Evolutionary conservation across 2,888 invertebrate species (phyloP), one percentile per base, ranked within the genome.

Genomic region (Hirtodrosophila cameraria): DNA sequence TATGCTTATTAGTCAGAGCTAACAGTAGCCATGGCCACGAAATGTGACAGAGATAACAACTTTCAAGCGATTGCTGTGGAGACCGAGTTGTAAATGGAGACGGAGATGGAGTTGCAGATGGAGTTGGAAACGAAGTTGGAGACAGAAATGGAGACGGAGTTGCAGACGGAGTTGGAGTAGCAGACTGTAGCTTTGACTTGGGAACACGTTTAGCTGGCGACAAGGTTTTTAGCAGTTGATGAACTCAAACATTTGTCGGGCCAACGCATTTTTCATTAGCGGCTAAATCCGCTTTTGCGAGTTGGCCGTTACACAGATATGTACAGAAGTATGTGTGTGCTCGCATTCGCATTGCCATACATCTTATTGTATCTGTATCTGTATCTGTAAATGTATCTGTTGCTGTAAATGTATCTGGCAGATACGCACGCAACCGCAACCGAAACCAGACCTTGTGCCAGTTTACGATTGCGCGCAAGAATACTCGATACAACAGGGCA

Each of bases 361-460:
- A 68, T 76, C 81, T 72, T 64, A 36, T 38, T 60, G 60, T 70
- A 63, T 60, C 49, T 59, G 53, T 63, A 72, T 63, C 46, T 25
- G 31, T 53, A 28, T 49, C 18, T 59, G 16, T 18, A 11, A 12
- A 3, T 31, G 54, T 64, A 54, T 23, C 16, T 49, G 57, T 58
- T 50, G 43, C 55, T 31, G 39, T 41, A 49, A 6, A n/a, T 18
- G 33, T 42, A 30, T 57, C 57, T 83, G 70, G 50, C 63, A 79
- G 67, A 76, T 77, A 68, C 52, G 62, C 75, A 72, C 53, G 58
- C 74, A 62, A 80, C 65, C 75, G 41, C 63, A 67, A 60, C 53
- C 33, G 48, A 69, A 84, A 84, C 78, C 86, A 83, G 86, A 83
- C 82, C 85, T 86, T 86, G 86, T 81, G 81, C 82, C 86, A 83